These are phyloP conservation scores for Bubo scandiacus DNA, from an alignment of 2,113 vertebrate species.

Conservation along the genomic window DNA sequence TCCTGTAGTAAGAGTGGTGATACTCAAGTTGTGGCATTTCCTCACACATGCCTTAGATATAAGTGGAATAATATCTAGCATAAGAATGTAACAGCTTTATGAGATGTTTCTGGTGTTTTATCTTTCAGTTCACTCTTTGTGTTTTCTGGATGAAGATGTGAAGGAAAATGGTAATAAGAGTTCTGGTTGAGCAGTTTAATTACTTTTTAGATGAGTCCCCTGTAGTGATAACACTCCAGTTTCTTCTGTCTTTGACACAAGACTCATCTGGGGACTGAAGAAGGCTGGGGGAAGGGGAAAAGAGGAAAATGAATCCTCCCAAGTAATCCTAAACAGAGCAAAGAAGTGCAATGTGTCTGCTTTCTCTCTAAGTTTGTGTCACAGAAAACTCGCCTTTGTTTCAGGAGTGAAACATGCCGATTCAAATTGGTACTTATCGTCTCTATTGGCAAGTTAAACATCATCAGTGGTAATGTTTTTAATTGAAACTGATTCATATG, in stretches of 20 bases:
- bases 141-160: slow-evolving; percentile 32
- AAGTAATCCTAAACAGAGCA: neutral
- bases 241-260: neutral
- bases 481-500: slow-evolving; percentile 30
- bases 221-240: slow-evolving; percentile 15
- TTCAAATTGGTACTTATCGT: neutral
- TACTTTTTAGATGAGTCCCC: neutral
- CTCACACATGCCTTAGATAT: neutral
- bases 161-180: slow-evolving; percentile 37
- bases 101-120: slow-evolving; percentile 13
- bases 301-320: neutral
- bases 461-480: slow-evolving; percentile 24
- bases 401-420: neutral
- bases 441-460: slow-evolving; percentile 9
- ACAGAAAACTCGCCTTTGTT: neutral
- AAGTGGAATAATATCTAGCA: neutral
- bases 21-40: neutral
- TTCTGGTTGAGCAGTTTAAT: slow-evolving; percentile 54
- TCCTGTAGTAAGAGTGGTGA: neutral
- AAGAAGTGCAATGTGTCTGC: neutral
- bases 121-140: slow-evolving; percentile 12
- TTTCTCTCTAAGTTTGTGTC: neutral
- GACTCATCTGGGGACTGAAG: neutral
- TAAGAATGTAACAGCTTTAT: neutral
- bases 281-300: neutral